These are phyloP conservation scores for Lepilemur ruficaudatus DNA, from an alignment of 2,797 vertebrate species.

Conservation along the genomic window DNA sequence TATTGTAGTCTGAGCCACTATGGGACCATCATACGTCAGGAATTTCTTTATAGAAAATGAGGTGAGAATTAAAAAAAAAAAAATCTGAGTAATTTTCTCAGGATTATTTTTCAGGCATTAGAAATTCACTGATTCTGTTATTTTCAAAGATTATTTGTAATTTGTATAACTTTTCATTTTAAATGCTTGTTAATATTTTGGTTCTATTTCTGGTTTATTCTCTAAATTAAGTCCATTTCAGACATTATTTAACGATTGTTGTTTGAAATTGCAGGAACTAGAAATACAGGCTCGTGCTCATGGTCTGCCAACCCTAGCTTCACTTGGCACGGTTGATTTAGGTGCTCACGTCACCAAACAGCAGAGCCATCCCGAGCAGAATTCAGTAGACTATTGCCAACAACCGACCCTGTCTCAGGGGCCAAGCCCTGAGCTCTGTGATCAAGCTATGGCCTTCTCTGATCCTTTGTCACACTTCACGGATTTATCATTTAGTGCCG, in stretches of 20 bases:
- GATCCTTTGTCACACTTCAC: conserved; percentile 98
- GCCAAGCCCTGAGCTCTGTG: conserved; percentile 83
- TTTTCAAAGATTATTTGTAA: neutral
- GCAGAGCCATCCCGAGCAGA: conserved; percentile 90
- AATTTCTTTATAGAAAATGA: neutral
- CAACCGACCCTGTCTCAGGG: conserved; percentile 84
- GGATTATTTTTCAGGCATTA: neutral
- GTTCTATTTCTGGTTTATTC: neutral
- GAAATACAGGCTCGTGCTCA: conserved; percentile 97
- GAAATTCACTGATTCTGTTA: neutral
- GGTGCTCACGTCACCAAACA: conserved; percentile 91
- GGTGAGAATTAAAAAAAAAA: neutral
- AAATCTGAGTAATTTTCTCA: neutral
- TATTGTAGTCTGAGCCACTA: neutral
- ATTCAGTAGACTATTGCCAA: conserved; percentile 89
- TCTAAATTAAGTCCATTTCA: neutral
- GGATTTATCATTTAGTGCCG: conserved; percentile 94
- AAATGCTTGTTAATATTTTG: neutral
- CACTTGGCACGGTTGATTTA: conserved; percentile 87
- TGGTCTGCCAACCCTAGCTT: conserved; percentile 90
- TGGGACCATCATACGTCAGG: neutral
- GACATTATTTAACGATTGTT: conserved; percentile 55
- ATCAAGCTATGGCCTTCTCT: conserved; percentile 91
- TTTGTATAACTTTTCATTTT: neutral
- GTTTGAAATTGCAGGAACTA: conserved; percentile 90